Evolutionary conservation across 2,888 invertebrate species (phyloP).

Genomic region (Melipona beecheii): DNA sequence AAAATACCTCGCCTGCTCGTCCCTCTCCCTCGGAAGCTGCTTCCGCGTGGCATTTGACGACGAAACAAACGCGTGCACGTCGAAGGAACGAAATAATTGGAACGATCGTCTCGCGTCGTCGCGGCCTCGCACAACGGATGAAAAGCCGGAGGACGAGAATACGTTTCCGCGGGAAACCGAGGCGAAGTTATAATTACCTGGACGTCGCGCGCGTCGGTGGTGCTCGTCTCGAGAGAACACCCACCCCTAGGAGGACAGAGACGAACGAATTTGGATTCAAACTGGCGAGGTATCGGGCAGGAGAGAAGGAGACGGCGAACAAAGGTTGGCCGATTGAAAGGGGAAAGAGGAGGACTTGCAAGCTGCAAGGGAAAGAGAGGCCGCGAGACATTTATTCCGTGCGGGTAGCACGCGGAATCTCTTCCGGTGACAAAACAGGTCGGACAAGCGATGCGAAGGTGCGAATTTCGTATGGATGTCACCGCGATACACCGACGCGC

Average conservation of each 20-base stretch:
- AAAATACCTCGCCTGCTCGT: background rate
- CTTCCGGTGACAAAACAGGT: constrained; percentile 71
- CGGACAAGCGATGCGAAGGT: constrained; percentile 66
- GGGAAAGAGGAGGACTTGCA: constrained; percentile 11
- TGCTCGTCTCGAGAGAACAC: background rate
- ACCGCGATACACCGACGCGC: constrained; percentile 52
- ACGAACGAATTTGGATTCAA: background rate
- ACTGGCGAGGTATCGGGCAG: no score
- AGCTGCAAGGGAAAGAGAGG: constrained; percentile 24
- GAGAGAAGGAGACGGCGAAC: background rate
- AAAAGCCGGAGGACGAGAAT: constrained; percentile 66
- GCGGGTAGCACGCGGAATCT: constrained; percentile 65
- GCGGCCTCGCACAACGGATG: constrained; percentile 52
- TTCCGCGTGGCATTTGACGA: background rate
- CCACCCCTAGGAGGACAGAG: background rate
- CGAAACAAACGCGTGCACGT: background rate
- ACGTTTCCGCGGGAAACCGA: constrained; percentile 50
- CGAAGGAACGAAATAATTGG: constrained; percentile 66
- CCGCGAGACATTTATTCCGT: constrained; percentile 64
- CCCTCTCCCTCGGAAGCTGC: background rate
- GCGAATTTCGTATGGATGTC: constrained; percentile 72
- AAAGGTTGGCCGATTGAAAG: constrained; percentile 46
- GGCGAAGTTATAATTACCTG: constrained; percentile 68
- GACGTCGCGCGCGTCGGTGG: constrained; percentile 23
- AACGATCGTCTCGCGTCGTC: constrained; percentile 42